A percentile compares a stretch with the other conserved stretches of the same genome.
These are phyloP conservation scores for Ctenoplectra terminalis DNA, from an alignment of 1,140 invertebrate species.

Conservation along the genomic window DNA sequence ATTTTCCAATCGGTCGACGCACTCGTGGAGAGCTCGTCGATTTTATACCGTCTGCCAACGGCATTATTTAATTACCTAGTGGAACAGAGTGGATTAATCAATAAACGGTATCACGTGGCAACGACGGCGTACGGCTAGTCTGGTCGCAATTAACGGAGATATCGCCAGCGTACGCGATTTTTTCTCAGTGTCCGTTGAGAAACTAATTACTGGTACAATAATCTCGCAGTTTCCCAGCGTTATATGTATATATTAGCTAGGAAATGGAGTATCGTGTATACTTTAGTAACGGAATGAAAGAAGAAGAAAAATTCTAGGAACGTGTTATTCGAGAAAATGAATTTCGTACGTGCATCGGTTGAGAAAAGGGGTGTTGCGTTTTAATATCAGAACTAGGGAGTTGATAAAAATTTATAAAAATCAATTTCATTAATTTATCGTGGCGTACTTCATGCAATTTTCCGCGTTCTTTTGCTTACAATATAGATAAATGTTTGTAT, in stretches of 20 bases:
- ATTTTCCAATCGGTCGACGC: constrained; percentile 1
- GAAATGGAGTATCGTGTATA: too few relatives aligned
- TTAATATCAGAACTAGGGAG: too few relatives aligned
- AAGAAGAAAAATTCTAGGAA: too few relatives aligned
- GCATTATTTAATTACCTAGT: constrained; percentile 6
- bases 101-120: constrained; percentile 15
- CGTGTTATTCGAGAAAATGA: too few relatives aligned
- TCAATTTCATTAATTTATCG: too few relatives aligned
- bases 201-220: constrained; percentile 14
- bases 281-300: too few relatives aligned
- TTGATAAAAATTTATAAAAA: too few relatives aligned
- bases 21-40: background rate
- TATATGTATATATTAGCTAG: background rate
- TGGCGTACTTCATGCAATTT: too few relatives aligned
- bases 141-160: constrained; percentile 15
- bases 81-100: background rate
- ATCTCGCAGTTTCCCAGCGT: background rate
- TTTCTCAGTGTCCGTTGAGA: background rate
- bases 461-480: too few relatives aligned
- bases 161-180: background rate
- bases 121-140: background rate
- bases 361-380: too few relatives aligned
- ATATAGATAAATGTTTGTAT: too few relatives aligned
- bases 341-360: too few relatives aligned
- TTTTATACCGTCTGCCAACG: background rate